phyloP scores from a whole-genome alignment of 2,797 vertebrate species.

The Pteropus rufus region DNA sequence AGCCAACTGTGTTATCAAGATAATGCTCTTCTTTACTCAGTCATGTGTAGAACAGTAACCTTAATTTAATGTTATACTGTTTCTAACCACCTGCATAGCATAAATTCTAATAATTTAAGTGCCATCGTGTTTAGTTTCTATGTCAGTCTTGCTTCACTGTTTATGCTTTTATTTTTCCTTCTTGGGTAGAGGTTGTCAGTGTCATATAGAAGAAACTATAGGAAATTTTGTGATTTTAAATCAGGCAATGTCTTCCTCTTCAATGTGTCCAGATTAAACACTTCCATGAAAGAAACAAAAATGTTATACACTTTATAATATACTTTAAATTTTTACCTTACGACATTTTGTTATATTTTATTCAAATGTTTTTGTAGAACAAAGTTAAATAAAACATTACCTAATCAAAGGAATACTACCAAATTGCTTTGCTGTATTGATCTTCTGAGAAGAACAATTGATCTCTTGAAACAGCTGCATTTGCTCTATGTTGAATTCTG shows the following conservation, averaged over 20 bases:
- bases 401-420: neutral
- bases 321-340: neutral
- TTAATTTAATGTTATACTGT: conserved; percentile 54
- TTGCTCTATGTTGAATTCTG: neutral
- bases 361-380: neutral
- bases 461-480: neutral
- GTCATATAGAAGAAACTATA: neutral
- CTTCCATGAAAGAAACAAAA: neutral
- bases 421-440: neutral
- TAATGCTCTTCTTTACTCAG: conserved; percentile 43
- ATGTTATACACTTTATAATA: neutral
- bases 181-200: neutral
- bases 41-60: conserved; percentile 30
- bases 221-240: neutral
- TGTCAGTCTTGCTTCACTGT: conserved; percentile 16
- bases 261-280: neutral
- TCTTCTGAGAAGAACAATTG: neutral
- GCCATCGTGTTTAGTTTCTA: conserved; percentile 55
- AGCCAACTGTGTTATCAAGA: conserved; percentile 64
- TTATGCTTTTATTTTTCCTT: neutral
- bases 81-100: conserved; percentile 43
- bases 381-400: neutral
- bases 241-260: neutral
- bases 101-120: conserved; percentile 31
- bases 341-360: neutral